Conservation (phyloP, 2,113 vertebrate species). For the Cyphomyrus plagiostoma region DNA sequence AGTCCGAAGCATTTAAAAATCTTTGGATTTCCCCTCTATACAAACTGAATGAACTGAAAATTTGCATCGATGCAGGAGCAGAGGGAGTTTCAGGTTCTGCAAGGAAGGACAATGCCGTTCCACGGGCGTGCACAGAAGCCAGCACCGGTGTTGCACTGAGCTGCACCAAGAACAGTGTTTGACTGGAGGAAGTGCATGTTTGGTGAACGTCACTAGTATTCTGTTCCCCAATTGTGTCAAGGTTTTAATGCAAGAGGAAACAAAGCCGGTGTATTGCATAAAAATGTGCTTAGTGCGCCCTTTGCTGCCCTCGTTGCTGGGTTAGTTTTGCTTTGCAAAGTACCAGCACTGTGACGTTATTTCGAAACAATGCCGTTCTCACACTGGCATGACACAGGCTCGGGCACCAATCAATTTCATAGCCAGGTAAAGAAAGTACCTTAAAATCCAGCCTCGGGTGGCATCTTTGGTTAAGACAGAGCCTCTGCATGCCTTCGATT, state of each 20-base stretch:
- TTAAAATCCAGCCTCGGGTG: background rate
- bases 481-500: background rate
- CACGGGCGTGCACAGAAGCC: background rate
- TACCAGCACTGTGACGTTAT: conserved; percentile 38
- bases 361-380: conserved; percentile 42
- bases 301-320: background rate
- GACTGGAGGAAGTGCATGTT: background rate
- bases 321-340: conserved; percentile 26
- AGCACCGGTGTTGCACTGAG: too few relatives aligned
- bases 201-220: background rate
- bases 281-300: background rate
- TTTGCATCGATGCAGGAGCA: background rate
- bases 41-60: background rate
- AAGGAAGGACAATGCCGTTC: background rate
- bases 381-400: conserved; percentile 27
- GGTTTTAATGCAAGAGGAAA: background rate
- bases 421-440: background rate
- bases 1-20: background rate
- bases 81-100: background rate
- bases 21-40: background rate
- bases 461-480: background rate
- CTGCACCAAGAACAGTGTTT: background rate
- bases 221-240: background rate
- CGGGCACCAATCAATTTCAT: conserved; percentile 31
- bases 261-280: background rate